A percentile compares a stretch with the other conserved stretches of the same genome.
phyloP scores from a whole-genome alignment of 2,113 vertebrate genomes.

The Platycercus adscitus region DNA sequence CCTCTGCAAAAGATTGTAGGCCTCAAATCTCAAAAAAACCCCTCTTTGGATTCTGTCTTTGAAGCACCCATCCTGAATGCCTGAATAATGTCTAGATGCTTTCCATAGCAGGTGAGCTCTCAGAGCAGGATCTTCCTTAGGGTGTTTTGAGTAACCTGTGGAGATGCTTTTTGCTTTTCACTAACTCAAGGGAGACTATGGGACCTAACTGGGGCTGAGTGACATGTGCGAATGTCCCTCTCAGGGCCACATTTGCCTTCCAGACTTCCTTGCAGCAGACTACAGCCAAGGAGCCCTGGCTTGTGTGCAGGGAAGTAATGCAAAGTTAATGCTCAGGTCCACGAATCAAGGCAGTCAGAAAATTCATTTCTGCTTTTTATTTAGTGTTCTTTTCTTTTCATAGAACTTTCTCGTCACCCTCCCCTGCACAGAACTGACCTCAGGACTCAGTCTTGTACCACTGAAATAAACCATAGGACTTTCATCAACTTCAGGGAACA shows the following conservation, averaged over 20 bases:
- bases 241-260: fast-evolving
- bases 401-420: not conserved
- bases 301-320: not conserved
- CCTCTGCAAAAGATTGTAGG: not conserved
- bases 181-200: not conserved
- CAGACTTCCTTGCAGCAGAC: not conserved
- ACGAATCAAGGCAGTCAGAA: not conserved
- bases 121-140: not conserved
- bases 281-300: not conserved
- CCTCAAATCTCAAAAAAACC: not conserved
- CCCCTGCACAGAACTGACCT: not conserved
- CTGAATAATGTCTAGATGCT: not conserved
- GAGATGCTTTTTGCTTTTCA: not conserved
- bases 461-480: not conserved
- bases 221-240: not conserved
- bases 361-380: not conserved
- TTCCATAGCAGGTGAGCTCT: not conserved
- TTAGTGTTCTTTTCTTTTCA: not conserved
- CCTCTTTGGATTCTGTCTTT: not conserved
- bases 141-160: not conserved
- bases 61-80: not conserved
- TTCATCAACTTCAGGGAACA: not conserved
- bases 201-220: not conserved
- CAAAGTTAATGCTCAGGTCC: not conserved
- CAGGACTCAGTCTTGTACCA: not conserved